These are phyloP conservation scores for Plutella xylostella DNA, from an alignment of 2,888 invertebrate genomes.

Conservation along the genomic window DNA sequence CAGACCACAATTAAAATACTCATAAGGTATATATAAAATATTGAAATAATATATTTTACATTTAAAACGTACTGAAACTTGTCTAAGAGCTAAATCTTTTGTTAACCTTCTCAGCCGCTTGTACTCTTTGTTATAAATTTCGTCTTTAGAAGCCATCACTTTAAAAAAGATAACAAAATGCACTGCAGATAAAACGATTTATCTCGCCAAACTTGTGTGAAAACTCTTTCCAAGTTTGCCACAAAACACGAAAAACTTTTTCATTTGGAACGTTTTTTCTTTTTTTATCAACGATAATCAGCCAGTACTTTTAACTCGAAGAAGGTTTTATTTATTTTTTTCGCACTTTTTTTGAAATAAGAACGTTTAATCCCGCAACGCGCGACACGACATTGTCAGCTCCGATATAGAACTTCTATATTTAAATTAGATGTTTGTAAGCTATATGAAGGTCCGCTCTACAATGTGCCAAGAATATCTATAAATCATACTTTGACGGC, in stretches of 20 bases:
- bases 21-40: too few relatives aligned
- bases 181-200: too few relatives aligned
- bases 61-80: slow-evolving; percentile 73
- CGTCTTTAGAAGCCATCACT: slow-evolving; percentile 36
- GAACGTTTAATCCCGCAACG: slow-evolving; percentile 21
- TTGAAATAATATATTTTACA: neutral
- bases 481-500: too few relatives aligned
- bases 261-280: slow-evolving; percentile 18
- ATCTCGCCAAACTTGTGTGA: neutral
- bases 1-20: too few relatives aligned
- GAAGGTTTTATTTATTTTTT: slow-evolving; percentile 5
- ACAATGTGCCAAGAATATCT: slow-evolving; percentile 31
- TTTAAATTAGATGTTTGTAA: slow-evolving; percentile 41
- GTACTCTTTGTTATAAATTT: slow-evolving; percentile 76
- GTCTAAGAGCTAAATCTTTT: slow-evolving; percentile 74
- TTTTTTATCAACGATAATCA: slow-evolving; percentile 30
- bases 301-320: slow-evolving; percentile 16
- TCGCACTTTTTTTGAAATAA: neutral
- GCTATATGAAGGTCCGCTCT: slow-evolving; percentile 30
- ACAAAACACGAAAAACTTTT: slow-evolving; percentile 17
- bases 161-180: slow-evolving; percentile 1
- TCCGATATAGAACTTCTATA: slow-evolving; percentile 43
- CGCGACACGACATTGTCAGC: slow-evolving; percentile 55
- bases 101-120: slow-evolving; percentile 75
- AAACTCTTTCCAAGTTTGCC: slow-evolving; percentile 19